Evolutionary conservation across 2,113 vertebrate species (phyloP).

Genomic region (Urocitellus parryii): DNA sequence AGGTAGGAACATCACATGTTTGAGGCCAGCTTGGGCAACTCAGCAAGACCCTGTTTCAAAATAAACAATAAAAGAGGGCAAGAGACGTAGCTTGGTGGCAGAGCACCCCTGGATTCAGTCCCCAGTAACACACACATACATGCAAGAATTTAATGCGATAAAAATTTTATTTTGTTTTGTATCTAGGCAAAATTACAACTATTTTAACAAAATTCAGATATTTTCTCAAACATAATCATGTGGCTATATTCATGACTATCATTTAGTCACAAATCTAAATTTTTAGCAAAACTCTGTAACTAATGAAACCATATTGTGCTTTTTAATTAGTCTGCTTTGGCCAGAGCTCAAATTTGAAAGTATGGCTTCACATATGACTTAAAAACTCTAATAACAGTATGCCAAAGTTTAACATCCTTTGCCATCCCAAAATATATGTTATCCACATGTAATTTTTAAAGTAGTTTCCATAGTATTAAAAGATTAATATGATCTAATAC

Average conservation of each 20-base stretch:
- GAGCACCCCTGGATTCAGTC: background rate
- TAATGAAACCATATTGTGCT: background rate
- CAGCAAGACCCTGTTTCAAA: background rate
- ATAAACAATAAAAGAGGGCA: background rate
- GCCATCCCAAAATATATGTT: constrained; percentile 3
- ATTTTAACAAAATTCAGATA: background rate
- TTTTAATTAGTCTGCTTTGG: constrained; percentile 39
- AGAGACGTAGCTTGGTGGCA: background rate
- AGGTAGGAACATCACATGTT: too few relatives aligned
- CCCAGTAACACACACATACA: background rate
- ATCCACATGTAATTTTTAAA: constrained; percentile 51
- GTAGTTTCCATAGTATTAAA: constrained; percentile 50
- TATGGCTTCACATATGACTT: constrained; percentile 6
- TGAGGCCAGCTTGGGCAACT: too few relatives aligned
- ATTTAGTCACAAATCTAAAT: background rate
- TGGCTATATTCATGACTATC: background rate
- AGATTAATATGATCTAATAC: constrained; percentile 44
- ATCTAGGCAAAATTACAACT: background rate
- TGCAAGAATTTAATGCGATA: too few relatives aligned
- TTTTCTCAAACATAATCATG: background rate
- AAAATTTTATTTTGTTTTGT: background rate
- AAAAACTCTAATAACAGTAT: constrained; percentile 47
- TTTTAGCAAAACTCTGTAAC: background rate
- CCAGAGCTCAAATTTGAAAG: background rate
- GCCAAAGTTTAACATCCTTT: background rate